Conservation (phyloP, 2,113 vertebrate genomes). For the Cinclus mexicanus region DNA sequence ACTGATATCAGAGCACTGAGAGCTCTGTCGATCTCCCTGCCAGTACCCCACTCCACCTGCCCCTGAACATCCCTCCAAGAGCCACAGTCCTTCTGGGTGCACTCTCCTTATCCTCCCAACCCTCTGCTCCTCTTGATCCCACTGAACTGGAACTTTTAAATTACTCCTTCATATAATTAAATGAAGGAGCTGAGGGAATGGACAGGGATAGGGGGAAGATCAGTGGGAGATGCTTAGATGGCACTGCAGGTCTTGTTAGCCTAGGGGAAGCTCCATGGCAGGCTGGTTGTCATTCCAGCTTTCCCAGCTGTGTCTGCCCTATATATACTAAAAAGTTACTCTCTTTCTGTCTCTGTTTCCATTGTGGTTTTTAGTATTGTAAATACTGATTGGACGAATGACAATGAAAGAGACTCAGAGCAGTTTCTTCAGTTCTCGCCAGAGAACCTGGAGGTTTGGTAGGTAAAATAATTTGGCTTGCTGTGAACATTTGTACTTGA, state of each 20-base stretch:
- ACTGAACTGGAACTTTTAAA: background rate
- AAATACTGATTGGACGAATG: background rate
- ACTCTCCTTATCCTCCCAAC: background rate
- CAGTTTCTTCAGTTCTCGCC: background rate
- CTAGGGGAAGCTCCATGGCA: background rate
- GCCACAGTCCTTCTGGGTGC: background rate
- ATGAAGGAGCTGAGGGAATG: background rate
- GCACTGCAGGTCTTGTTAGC: background rate
- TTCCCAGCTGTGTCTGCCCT: background rate
- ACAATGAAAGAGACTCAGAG: background rate
- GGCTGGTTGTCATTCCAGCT: background rate
- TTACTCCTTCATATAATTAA: background rate
- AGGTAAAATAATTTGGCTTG: background rate
- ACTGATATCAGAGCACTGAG: background rate
- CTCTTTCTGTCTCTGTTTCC: background rate
- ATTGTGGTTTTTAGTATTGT: background rate
- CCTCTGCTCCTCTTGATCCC: background rate
- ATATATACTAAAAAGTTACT: background rate
- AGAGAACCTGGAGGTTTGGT: background rate
- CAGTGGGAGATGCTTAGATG: background rate
- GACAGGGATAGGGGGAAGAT: background rate
- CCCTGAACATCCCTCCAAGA: background rate
- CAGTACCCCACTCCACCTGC: background rate
- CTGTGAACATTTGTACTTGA: constrained; percentile 9
- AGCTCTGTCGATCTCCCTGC: background rate